Evolutionary conservation across 2,797 vertebrate genomes (phyloP), one percentile per base, ranked within the genome.

Genomic region (Salarias fasciatus): DNA sequence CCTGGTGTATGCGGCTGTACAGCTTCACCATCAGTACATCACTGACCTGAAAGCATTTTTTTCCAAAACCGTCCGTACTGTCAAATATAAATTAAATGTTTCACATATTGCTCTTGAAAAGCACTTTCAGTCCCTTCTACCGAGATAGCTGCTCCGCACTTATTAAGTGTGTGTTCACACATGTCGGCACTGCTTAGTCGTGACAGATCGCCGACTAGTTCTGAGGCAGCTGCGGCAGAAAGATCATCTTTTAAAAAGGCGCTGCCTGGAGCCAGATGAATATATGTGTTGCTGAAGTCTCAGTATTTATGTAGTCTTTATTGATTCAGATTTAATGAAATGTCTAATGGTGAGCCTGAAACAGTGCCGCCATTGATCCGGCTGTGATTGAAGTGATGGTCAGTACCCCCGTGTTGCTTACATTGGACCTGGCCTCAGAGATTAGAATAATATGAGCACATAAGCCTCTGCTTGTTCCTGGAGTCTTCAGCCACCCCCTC

Each of bases 391-490:
- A 93, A 92, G 90, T 91, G 84, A 89, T 61, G 83, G 86, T 88
- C 83, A 91, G 85, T 86, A 44, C 84, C 83, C 77, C 83, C 36
- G 11, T 79, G 78, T 87, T 93, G 92, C 85, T 94, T 92, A 92
- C 83, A 76, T 89, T 93, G 88, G 92, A 88, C 67, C 74, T 1
- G 66, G 78, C 55, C 87, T 86, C 84, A 77, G 79, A 91, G 89
- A 92, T 93, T 91, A 89, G 86, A 93, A 93, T 91, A 93, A 93
- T 91, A 92, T 90, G 69, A 80, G 77, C 66, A 72, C 77, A 93
- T 86, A 92, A 91, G 88, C 79, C 81, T 55, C 72, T 28, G 60
- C 84, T 88, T 93, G 91, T 92, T 92, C 82, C 66, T 42, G 15
- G 4, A 49, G 49, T 62, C 67, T 79, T 83, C 55, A 15, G 60